phyloP scores from a whole-genome alignment of 2,888 invertebrate genomes.

The Atethmia centrago region DNA sequence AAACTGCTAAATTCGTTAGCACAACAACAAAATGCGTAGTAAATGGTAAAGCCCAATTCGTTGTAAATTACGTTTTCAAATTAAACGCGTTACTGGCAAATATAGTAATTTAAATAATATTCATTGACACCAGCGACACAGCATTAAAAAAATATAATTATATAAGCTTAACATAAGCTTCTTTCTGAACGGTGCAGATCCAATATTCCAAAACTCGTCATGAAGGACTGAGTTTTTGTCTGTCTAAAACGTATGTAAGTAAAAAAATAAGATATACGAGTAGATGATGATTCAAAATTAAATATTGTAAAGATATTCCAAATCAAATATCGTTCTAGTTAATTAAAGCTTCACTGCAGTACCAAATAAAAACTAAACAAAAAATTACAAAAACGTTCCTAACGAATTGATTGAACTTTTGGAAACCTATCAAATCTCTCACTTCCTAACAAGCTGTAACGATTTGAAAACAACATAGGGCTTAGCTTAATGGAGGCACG shows the following conservation, averaged over 20 bases:
- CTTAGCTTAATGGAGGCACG: conserved; percentile 53
- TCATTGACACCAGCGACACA: background rate
- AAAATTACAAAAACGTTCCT: background rate
- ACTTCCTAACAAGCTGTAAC: conserved; percentile 20
- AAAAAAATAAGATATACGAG: background rate
- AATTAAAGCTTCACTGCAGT: background rate
- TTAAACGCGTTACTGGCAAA: conserved; percentile 10
- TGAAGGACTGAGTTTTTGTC: background rate
- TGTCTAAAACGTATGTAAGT: background rate
- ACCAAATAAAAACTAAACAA: background rate
- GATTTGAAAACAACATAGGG: conserved; percentile 35
- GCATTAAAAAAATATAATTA: too few species aligned
- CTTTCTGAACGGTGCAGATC: background rate
- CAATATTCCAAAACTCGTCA: background rate
- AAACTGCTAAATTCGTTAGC: conserved; percentile 36
- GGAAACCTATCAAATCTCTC: conserved; percentile 8
- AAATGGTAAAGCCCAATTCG: conserved; percentile 20
- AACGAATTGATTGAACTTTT: conserved; percentile 17
- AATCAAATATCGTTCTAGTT: background rate
- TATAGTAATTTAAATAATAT: conserved; percentile 6
- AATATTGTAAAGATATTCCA: background rate
- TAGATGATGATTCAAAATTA: too few species aligned
- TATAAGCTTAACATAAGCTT: too few species aligned
- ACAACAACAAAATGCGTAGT: conserved; percentile 53
- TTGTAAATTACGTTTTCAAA: conserved; percentile 27